Percentiles rank a stretch among this genome's conserved stretches.
Conservation (phyloP, 2,797 vertebrate species). For the Microctenopoma steveboyesi region DNA sequence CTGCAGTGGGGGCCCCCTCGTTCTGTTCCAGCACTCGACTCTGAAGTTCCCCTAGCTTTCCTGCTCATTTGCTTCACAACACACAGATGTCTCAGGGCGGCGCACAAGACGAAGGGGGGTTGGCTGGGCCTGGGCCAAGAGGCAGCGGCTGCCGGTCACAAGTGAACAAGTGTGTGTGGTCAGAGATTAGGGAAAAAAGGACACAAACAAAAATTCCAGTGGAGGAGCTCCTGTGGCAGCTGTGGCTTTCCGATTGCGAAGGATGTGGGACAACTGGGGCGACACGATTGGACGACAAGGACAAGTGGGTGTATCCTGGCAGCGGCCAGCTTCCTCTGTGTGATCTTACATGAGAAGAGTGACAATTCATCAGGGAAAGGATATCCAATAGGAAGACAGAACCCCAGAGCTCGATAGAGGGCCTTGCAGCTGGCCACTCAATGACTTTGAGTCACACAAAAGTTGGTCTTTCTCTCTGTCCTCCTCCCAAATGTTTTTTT, state of each 20-base stretch:
- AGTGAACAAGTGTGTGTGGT: conserved; percentile 72
- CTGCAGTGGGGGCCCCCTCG: conserved; percentile 64
- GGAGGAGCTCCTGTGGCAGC: conserved; percentile 81
- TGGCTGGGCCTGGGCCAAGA: conserved; percentile 53
- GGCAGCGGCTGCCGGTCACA: conserved; percentile 74
- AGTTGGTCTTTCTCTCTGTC: conserved; percentile 60
- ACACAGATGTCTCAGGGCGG: conserved; percentile 68
- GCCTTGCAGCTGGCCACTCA: conserved; percentile 73
- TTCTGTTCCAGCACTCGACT: conserved; percentile 64
- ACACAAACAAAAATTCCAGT: conserved; percentile 70
- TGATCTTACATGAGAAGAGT: conserved; percentile 85
- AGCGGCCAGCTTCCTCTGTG: conserved; percentile 82
- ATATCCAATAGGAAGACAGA: conserved; percentile 87
- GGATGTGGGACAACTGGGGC: conserved; percentile 86
- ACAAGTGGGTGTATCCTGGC: conserved; percentile 72
- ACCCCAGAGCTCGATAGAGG: conserved; percentile 68
- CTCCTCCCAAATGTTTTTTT: conserved; percentile 54
- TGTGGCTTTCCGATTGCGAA: conserved; percentile 82
- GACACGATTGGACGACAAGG: conserved; percentile 79
- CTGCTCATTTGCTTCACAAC: conserved; percentile 64
- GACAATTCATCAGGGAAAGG: conserved; percentile 89
- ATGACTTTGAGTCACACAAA: conserved; percentile 72
- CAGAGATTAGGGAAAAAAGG: conserved; percentile 79
- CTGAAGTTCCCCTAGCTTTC: conserved; percentile 70
- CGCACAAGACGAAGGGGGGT: conserved; percentile 32